Conservation (phyloP, 2,888 invertebrate species). For the Leptarthrus brevirostris region DNA sequence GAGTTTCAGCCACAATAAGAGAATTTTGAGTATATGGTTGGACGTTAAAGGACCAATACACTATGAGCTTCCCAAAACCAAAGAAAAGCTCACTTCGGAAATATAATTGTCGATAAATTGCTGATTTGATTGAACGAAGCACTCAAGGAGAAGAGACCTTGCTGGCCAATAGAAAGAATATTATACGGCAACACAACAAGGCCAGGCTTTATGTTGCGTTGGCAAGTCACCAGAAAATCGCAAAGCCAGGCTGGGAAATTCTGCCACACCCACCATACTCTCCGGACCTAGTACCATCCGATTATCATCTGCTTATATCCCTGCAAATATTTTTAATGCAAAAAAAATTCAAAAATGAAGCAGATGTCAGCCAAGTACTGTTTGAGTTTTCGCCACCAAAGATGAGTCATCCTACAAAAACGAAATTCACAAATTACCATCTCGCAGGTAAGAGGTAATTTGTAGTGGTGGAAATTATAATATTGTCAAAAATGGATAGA, state of each 20-base stretch:
- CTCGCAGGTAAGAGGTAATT: no score
- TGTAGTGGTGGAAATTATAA: no score
- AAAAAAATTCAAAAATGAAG: neutral
- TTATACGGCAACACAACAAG: no score
- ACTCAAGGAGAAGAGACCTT: no score
- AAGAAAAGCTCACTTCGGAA: neutral
- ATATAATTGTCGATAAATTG: neutral
- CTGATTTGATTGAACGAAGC: neutral
- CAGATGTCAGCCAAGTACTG: neutral
- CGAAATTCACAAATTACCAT: no score
- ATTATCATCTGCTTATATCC: neutral
- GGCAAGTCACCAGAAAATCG: neutral
- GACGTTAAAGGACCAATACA: neutral
- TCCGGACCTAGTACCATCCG: neutral
- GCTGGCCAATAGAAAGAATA: no score
- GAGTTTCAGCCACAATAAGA: neutral
- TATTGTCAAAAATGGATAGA: no score
- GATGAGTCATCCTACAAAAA: neutral
- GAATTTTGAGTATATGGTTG: constrained; percentile 1
- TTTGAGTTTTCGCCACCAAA: neutral
- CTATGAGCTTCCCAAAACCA: neutral
- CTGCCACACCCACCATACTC: neutral
- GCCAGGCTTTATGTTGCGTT: neutral
- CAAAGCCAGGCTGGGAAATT: neutral
- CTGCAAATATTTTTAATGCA: no score